Percentiles rank a stretch among this genome's conserved stretches.
Conservation (phyloP, 2,797 vertebrate genomes). For the Lacerta agilis region DNA sequence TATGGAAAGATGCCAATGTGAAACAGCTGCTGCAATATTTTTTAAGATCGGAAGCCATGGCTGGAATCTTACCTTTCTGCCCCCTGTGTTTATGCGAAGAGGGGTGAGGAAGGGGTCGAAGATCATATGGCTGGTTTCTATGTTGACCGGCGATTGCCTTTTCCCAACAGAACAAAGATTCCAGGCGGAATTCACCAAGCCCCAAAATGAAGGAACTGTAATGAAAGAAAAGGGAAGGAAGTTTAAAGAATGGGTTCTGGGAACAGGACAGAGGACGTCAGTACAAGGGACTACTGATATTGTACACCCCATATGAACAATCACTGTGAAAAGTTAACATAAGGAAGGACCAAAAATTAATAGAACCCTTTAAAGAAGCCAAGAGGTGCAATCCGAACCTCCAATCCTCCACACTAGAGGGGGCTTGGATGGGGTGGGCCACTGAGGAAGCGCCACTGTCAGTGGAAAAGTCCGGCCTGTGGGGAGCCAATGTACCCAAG, state of each 20-base stretch:
- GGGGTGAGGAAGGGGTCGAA: conserved; percentile 97
- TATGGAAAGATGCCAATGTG: neutral
- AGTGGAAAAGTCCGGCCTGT: too few species aligned
- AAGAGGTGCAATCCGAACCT: too few species aligned
- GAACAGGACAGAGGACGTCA: neutral
- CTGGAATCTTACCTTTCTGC: conserved; percentile 89
- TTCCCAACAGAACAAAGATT: conserved; percentile 98
- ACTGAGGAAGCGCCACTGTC: too few species aligned
- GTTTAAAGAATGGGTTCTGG: neutral
- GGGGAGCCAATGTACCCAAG: too few species aligned
- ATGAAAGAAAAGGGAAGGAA: neutral
- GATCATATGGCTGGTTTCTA: conserved; percentile 99
- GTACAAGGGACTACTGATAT: neutral
- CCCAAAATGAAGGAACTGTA: conserved; percentile 98
- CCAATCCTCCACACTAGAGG: too few species aligned
- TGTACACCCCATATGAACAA: neutral
- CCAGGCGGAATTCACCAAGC: conserved; percentile 99
- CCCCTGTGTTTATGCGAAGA: conserved; percentile 95
- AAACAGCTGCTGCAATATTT: neutral
- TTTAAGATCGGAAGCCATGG: neutral
- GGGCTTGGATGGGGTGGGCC: too few species aligned
- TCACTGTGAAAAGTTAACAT: neutral
- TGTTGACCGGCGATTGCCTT: conserved; percentile 97
- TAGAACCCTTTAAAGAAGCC: too few species aligned
- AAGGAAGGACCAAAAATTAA: neutral